A percentile compares a stretch with the other conserved stretches of the same genome.
Conservation (phyloP, 2,888 invertebrate species). For the Pyrrhosoma nymphula region DNA sequence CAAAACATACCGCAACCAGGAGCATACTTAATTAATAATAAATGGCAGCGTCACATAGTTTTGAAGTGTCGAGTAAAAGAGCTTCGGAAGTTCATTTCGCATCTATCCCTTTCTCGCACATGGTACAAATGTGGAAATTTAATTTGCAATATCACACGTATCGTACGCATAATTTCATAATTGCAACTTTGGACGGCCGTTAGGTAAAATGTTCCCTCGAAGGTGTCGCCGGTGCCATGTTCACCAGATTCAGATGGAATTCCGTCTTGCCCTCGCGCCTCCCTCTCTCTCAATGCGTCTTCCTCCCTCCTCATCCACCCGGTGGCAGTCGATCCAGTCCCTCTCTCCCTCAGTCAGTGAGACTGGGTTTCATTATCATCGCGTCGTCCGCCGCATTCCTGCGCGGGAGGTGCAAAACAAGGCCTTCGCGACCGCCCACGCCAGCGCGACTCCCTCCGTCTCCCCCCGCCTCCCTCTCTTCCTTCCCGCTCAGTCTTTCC, state of each 20-base stretch:
- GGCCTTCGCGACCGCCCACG: not conserved
- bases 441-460: not conserved
- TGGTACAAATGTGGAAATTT: too few relatives aligned
- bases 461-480: not conserved
- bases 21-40: too few relatives aligned
- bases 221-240: not conserved
- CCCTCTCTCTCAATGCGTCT: too few relatives aligned
- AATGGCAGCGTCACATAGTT: too few relatives aligned
- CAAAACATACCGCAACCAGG: too few relatives aligned
- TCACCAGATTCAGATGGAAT: not conserved
- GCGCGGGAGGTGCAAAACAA: not conserved
- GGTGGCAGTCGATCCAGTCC: not conserved
- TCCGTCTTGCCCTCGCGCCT: constrained; percentile 28
- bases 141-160: too few relatives aligned
- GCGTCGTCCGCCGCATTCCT: too few relatives aligned
- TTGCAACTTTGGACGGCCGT: too few relatives aligned
- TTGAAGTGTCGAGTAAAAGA: too few relatives aligned
- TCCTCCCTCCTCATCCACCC: not conserved
- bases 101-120: too few relatives aligned
- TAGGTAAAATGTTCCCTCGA: not conserved
- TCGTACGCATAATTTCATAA: too few relatives aligned
- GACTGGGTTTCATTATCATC: not conserved
- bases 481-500: not conserved
- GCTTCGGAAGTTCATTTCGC: too few relatives aligned
- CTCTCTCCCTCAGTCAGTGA: not conserved